Evolutionary conservation across 2,888 invertebrate genomes (phyloP).

Genomic region (Synergus laeviventris): DNA sequence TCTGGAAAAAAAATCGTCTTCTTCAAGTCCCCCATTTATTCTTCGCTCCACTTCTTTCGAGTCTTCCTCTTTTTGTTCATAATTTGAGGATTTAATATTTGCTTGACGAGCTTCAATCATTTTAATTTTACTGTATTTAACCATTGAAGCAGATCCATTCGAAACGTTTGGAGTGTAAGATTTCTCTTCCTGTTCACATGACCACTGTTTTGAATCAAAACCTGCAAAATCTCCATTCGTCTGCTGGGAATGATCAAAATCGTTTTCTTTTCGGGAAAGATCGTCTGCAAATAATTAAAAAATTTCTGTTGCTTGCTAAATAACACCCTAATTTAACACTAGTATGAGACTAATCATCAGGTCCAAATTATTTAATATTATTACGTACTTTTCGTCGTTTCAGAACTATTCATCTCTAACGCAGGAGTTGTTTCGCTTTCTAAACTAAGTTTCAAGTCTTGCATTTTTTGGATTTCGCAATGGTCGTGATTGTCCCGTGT

Average conservation of each 20-base stretch:
- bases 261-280: neutral
- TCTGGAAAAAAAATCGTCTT: neutral
- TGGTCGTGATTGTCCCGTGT: conserved; percentile 71
- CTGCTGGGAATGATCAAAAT: neutral
- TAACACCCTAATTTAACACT: too few relatives aligned
- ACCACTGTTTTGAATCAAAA: conserved; percentile 25
- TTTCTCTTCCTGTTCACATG: conserved; percentile 44
- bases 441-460: conserved; percentile 53
- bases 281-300: neutral
- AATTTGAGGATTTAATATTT: conserved; percentile 18
- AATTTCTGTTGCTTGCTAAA: too few relatives aligned
- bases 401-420: neutral
- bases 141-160: conserved; percentile 1
- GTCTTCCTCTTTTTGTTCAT: neutral
- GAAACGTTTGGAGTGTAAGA: conserved; percentile 37
- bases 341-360: too few relatives aligned
- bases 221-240: neutral
- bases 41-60: neutral
- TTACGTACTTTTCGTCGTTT: conserved; percentile 13
- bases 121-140: conserved; percentile 20
- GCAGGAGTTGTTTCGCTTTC: conserved; percentile 23
- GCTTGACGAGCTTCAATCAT: conserved; percentile 1
- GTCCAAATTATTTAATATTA: neutral
- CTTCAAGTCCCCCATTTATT: conserved; percentile 10
- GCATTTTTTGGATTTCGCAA: conserved; percentile 61